Conservation (phyloP, 1,140 invertebrate species). For the Euwallacea fornicatus region DNA sequence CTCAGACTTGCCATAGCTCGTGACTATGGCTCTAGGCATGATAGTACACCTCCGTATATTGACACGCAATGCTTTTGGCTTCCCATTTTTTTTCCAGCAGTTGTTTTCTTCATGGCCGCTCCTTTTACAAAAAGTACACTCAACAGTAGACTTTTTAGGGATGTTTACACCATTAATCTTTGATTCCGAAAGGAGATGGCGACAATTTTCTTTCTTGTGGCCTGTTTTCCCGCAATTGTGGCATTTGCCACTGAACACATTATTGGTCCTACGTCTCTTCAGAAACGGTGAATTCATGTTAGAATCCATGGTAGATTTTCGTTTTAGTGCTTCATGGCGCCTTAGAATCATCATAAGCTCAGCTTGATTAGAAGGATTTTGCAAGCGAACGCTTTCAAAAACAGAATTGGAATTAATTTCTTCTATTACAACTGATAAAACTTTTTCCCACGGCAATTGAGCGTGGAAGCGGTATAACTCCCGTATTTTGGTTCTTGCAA, state of each 20-base stretch:
- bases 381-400: background rate
- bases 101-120: slow-evolving; percentile 7
- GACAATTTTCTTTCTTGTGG: slow-evolving; percentile 9
- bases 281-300: background rate
- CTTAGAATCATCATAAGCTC: slow-evolving; percentile 11
- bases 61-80: background rate
- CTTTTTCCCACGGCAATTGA: background rate
- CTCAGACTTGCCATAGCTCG: slow-evolving; percentile 1
- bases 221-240: slow-evolving; percentile 1
- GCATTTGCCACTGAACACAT: slow-evolving; percentile 1
- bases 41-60: background rate
- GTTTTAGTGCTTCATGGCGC: slow-evolving; percentile 11
- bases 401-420: background rate
- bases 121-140: slow-evolving; percentile 16
- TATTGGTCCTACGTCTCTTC: slow-evolving; percentile 1
- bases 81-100: slow-evolving; percentile 20
- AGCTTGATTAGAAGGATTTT: slow-evolving; percentile 19
- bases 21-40: slow-evolving; percentile 7
- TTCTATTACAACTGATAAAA: slow-evolving; percentile 9
- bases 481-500: background rate
- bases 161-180: background rate
- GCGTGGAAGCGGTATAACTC: slow-evolving; percentile 1
- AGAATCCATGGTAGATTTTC: background rate
- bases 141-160: background rate
- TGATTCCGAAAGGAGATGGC: background rate